A percentile compares a stretch with the other conserved stretches of the same genome.
phyloP scores from a whole-genome alignment of 23 tunicate species.

The Styela clava region DNA sequence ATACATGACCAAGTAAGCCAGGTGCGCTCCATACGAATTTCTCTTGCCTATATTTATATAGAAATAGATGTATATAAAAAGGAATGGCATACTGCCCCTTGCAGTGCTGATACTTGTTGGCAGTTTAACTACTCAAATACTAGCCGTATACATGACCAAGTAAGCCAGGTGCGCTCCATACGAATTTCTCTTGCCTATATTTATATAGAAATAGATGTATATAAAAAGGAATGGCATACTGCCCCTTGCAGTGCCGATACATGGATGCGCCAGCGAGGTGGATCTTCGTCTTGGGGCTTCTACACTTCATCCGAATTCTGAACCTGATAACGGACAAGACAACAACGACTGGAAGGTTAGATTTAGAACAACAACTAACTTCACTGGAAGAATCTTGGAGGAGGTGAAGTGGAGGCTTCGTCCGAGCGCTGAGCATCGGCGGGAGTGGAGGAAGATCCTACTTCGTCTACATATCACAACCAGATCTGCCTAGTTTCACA shows the following conservation, averaged over 20 bases:
- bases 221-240: conserved; percentile 22
- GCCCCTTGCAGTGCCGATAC: conserved; percentile 31
- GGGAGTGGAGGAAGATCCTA: conserved; percentile 24
- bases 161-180: too few species aligned
- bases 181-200: too few species aligned
- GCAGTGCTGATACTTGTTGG: too few species aligned
- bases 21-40: too few species aligned
- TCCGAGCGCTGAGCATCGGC: conserved; percentile 36
- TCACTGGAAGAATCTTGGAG: neutral
- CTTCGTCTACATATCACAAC: conserved; percentile 20
- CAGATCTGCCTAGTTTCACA: conserved; percentile 26
- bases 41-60: too few species aligned
- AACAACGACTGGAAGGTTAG: conserved; percentile 12
- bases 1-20: too few species aligned
- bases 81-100: too few species aligned
- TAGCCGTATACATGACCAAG: too few species aligned
- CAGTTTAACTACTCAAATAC: too few species aligned
- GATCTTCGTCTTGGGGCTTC: conserved; percentile 25
- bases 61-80: too few species aligned
- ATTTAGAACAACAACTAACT: neutral
- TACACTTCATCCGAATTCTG: conserved; percentile 21
- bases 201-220: too few species aligned
- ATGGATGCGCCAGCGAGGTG: conserved; percentile 27
- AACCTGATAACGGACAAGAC: conserved; percentile 30
- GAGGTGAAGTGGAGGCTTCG: conserved; percentile 26